Evolutionary conservation across 2,113 vertebrate species (phyloP).

Genomic region (Larimichthys polyactis): DNA sequence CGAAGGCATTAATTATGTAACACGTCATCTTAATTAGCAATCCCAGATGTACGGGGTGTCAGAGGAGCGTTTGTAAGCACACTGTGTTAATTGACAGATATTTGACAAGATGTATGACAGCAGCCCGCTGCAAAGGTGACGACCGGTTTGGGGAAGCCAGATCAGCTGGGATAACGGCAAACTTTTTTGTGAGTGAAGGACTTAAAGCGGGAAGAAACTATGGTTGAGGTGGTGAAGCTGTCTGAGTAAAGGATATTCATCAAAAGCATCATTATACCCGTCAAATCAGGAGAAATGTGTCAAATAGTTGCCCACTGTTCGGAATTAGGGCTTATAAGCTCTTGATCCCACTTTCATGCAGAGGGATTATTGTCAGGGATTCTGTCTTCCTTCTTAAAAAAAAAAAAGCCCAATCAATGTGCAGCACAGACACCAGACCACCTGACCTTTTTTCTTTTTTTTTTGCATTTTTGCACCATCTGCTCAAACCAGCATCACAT

Average conservation of each 20-base stretch:
- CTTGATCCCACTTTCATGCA: slow-evolving; percentile 44
- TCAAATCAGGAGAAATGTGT: slow-evolving; percentile 44
- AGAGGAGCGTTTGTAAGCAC: slow-evolving; percentile 81
- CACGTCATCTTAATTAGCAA: slow-evolving; percentile 83
- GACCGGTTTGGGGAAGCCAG: background rate
- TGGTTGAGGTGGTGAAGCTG: background rate
- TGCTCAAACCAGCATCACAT: slow-evolving; percentile 60
- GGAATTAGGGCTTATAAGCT: slow-evolving; percentile 56
- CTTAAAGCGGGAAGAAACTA: background rate
- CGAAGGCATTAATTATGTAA: slow-evolving; percentile 83
- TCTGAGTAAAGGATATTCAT: slow-evolving; percentile 15
- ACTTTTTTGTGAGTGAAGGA: no score
- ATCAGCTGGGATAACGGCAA: background rate
- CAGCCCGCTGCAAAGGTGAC: slow-evolving; percentile 43
- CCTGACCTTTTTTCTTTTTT: slow-evolving; percentile 52
- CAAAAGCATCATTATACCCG: slow-evolving; percentile 18
- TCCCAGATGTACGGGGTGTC: slow-evolving; percentile 78
- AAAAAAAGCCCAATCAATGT: slow-evolving; percentile 51
- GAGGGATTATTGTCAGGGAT: slow-evolving; percentile 45
- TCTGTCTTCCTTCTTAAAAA: slow-evolving; percentile 35
- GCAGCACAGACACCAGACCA: slow-evolving; percentile 39
- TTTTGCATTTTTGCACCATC: slow-evolving; percentile 59
- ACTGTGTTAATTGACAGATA: slow-evolving; percentile 79
- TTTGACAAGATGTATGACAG: slow-evolving; percentile 67
- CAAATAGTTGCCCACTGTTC: slow-evolving; percentile 33